Percentiles rank a stretch among this genome's conserved stretches.
Evolutionary conservation across 2,113 vertebrate species (phyloP).

Genomic region (Gopherus evgoodei): DNA sequence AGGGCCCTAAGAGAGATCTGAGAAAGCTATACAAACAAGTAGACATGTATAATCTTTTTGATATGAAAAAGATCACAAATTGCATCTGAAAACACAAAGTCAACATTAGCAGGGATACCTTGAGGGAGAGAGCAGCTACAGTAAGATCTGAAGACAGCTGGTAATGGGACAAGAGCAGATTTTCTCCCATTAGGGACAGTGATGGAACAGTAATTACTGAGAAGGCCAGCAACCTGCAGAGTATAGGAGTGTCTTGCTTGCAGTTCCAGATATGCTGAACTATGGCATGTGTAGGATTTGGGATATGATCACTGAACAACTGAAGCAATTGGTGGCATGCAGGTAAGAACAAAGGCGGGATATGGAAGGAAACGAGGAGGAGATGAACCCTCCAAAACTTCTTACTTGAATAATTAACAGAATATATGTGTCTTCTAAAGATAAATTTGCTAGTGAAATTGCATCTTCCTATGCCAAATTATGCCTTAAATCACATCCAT

Average conservation of each 20-base stretch:
- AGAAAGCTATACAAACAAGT: conserved; percentile 20
- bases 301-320: conserved; percentile 8
- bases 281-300: background rate
- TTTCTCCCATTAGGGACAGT: background rate
- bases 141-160: conserved; percentile 53
- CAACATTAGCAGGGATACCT: conserved; percentile 37
- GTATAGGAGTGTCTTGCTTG: conserved; percentile 22
- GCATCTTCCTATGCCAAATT: background rate
- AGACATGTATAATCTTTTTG: conserved; percentile 17
- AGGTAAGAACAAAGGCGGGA: background rate
- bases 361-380: background rate
- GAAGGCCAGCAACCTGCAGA: conserved; percentile 22
- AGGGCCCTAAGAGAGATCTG: background rate
- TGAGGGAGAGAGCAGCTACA: background rate
- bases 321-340: background rate
- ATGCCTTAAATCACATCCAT: background rate
- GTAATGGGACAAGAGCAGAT: conserved; percentile 45
- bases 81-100: conserved; percentile 51
- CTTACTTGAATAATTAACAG: background rate
- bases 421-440: background rate
- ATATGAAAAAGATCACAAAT: conserved; percentile 50
- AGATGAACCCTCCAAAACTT: background rate
- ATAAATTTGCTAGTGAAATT: background rate
- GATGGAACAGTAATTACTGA: conserved; percentile 31
- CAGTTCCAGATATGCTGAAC: conserved; percentile 29